Base-by-base conservation (phyloP, 1,140 invertebrate genomes). In the Drosophila tsacasi region DNA sequence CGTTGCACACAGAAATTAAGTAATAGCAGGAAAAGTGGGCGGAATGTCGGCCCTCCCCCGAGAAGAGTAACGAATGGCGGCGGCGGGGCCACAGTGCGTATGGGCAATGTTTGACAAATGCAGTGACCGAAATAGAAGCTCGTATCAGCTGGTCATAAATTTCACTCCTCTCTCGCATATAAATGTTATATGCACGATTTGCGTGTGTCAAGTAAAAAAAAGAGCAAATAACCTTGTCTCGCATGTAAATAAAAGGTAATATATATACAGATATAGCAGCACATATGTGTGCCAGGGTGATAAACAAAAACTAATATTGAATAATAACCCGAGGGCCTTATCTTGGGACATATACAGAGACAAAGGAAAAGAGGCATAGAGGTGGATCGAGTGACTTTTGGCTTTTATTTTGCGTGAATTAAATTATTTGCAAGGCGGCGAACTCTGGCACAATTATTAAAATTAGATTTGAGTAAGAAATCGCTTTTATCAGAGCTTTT, bases 231-330 rank as follows among this genome's bases (percentile, higher is more conserved):
- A n/a, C 71, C 54, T 73, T 69, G 64, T 58, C 44, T 54, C 39
- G 57, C 37, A 47, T 47, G 62, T 52, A 77, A 65, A 75, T 76
- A 50, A 50, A 58, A 44, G 54, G 44, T 50, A 59, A 27, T 68
- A 54, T 52, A 52, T 52, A 52, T 13, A 52, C 9, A 52, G n/a
- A 37, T 19, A 40, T 32, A 65, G 21, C 19, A 23, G 37, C 23
- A 21, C 21, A n/a, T 58, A 27, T 52, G 71, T 73, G 46, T 73
- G 57, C 25, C 69, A 42, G 27, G 32, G 65, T 39, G 75, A 78
- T 79, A 79, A 79, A 72, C 46, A 62, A 89, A 83, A 87, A 81
- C 75, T 79, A 87, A 87, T 87, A 89, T 89, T 87, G 76, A 89
- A 83, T 89, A 87, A 87, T 74, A 76, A 52, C 59, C 61, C 73